A percentile compares a stretch with the other conserved stretches of the same genome.
These are phyloP conservation scores for Tachystola acroxantha DNA, from an alignment of 2,888 invertebrate genomes.

Conservation along the genomic window DNA sequence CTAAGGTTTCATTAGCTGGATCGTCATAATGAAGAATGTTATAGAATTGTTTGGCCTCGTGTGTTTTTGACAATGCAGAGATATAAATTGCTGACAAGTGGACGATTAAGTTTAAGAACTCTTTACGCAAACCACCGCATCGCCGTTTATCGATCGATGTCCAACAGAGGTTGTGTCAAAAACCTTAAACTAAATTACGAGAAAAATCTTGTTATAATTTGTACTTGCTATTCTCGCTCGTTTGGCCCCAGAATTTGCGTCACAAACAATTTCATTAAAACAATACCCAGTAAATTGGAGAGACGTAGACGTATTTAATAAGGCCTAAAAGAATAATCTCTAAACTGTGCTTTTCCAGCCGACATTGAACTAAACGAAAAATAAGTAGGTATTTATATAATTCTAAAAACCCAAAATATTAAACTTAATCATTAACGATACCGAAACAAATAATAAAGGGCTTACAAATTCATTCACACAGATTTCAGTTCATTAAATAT, in stretches of 20 bases:
- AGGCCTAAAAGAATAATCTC: constrained; percentile 12
- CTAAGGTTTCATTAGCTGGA: no score
- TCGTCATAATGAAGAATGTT: no score
- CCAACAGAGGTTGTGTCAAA: constrained; percentile 34
- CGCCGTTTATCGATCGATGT: constrained; percentile 24
- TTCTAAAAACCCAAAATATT: constrained; percentile 44
- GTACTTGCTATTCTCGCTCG: constrained; percentile 65
- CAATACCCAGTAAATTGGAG: neutral
- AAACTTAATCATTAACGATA: constrained; percentile 46
- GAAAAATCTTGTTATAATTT: constrained; percentile 56
- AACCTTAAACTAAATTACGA: constrained; percentile 62
- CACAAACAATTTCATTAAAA: constrained; percentile 28
- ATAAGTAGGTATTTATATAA: constrained; percentile 23
- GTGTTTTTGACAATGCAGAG: no score
- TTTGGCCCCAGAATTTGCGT: constrained; percentile 70
- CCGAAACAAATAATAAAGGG: constrained; percentile 35
- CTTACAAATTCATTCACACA: constrained; percentile 45
- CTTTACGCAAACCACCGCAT: no score
- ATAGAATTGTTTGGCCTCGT: no score
- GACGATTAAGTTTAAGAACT: no score
- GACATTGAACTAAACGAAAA: constrained; percentile 33
- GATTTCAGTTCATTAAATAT: constrained; percentile 41
- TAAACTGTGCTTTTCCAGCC: constrained; percentile 24
- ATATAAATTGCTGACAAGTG: no score
- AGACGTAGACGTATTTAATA: constrained; percentile 6